Conservation (phyloP, 2,888 invertebrate genomes). For the Spodoptera picta region DNA sequence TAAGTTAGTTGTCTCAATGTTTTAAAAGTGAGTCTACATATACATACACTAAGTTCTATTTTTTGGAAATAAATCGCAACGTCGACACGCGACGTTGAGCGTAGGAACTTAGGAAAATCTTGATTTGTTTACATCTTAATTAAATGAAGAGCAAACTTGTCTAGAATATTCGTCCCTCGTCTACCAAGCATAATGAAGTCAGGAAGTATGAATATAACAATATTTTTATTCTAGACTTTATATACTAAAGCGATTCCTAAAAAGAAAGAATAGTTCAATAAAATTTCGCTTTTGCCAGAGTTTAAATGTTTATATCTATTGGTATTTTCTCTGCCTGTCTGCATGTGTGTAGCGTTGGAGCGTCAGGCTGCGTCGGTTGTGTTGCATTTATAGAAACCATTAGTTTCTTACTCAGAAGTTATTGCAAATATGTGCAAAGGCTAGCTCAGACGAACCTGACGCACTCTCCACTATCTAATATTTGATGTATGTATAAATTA, state of each 20-base stretch:
- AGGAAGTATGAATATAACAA: no score
- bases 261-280: no score
- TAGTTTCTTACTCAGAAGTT: constrained; percentile 59
- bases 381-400: constrained; percentile 49
- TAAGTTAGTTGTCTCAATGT: no score
- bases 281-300: no score
- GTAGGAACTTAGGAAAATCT: constrained; percentile 5
- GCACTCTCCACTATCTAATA: no score
- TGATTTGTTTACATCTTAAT: constrained; percentile 1
- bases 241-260: no score
- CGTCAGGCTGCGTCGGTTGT: constrained; percentile 9
- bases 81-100: background rate
- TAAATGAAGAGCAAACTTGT: background rate
- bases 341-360: background rate
- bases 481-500: no score
- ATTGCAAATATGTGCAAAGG: constrained; percentile 54
- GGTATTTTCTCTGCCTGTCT: no score
- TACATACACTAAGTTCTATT: background rate
- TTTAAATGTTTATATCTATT: no score
- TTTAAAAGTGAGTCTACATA: no score
- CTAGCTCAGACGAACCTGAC: constrained; percentile 17
- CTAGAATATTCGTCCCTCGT: background rate
- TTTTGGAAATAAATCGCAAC: constrained; percentile 5
- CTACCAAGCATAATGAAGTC: no score
- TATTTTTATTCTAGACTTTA: no score